Evolutionary conservation across 2,888 invertebrate species (phyloP), one percentile per base, ranked within the genome.

Genomic region (Hesperia comma): DNA sequence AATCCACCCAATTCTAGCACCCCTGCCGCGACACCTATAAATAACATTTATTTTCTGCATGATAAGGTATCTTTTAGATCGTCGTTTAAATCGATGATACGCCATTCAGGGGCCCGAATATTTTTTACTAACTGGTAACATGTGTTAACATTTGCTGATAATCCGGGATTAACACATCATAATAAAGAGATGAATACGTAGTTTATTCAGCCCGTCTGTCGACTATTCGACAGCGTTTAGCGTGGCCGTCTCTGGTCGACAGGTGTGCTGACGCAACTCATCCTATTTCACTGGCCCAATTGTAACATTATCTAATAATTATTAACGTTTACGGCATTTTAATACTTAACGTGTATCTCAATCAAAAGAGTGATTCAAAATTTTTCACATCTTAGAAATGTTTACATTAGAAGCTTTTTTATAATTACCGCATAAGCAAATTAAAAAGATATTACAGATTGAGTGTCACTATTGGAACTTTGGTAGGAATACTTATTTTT

Each of bases 81-180:
- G 68, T 61, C 63, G 8, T 19, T 53, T 4, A 41, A 51, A 57
- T 60, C 46, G 67, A 68, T 56, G 68, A 77, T 79, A 71, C 46
- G 78, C 63, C 79, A 61, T 82, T 85, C 76, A 73, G 67, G 66
- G 67, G 68, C 68, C 61, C 69, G 67, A 69, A 71, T 74, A 82
- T 91, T 90, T 91, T 92, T 90, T 88, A 87, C 82, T 90, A 91
- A 92, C 91, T 89, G 87, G 90, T 88, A 91, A 92, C 92, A 92
- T 91, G 91, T 92, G 92, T 92, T 92, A 92, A 92, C 91, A 92
- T 92, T 92, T 91, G 90, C 88, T 88, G 90, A 87, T 92, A 92
- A 92, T 91, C 91, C 87, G 74, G 91, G 89, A 91, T 92, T 92
- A 92, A 91, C 92, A 92, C 92, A 88, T 92, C 90, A 92, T 92